Evolutionary conservation across 2,888 invertebrate genomes (phyloP), one percentile per base, ranked within the genome.

Genomic region (Drosophila algonquin): DNA sequence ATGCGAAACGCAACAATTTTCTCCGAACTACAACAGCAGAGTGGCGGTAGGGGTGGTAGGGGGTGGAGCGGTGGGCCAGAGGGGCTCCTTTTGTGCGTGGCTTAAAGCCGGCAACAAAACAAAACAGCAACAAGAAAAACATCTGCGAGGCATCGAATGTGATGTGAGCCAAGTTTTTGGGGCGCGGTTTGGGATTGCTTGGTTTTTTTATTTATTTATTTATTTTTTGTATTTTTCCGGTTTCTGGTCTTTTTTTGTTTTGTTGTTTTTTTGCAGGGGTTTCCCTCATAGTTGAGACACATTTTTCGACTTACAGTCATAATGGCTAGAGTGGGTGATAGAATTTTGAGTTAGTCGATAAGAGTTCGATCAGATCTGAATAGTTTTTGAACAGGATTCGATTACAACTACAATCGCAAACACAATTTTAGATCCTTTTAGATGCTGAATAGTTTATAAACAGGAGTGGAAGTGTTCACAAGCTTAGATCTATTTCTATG

Each of bases 1-100:
- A 84, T 80, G 86, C 87, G 82, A 89, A 89, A 89, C 81, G 89
- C 89, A 89, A 89, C 89, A 89, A 89, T 89, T 89, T 82, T 70
- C 59, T 86, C 89, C 87, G 52, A 73, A 60, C 47, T 62, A 72
- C 64, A 60, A 44, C 21, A 73, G 70, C 60, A 63, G 58, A 59
- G 56, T 55, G 53, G 10, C 0, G 32, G 32, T 32, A 3, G 3
- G 1, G 10, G 35, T 4, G 35, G 4, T 12, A 1, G 12, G 12
- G 21, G 21, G 0, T 21, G 21, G 21, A 21, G 21, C 3, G 21
- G 21, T 21, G 3, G 3, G 62, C 54, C 10, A 21, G 40, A 58
- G 72, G 35, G 68, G 75, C 70, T 77, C 81, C 73, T 75, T 80
- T 78, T 79, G 64, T 32, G 61, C 67, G 62, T 68, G 65, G 70